phyloP scores from a whole-genome alignment of 2,113 vertebrate genomes.

The Emberiza fucata region DNA sequence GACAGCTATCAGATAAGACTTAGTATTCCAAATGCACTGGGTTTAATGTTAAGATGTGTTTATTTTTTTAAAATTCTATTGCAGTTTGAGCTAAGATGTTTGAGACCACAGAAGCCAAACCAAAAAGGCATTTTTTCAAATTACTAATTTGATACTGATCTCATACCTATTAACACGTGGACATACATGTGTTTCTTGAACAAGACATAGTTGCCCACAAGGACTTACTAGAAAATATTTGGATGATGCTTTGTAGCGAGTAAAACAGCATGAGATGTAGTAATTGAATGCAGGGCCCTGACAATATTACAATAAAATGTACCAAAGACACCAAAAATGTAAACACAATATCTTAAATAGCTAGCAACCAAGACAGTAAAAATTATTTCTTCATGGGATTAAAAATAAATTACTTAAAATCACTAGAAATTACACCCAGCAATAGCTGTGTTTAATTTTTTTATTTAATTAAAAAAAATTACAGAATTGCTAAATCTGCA shows the following conservation, averaged over 20 bases:
- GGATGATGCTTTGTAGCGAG: neutral
- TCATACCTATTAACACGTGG: neutral
- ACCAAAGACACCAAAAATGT: constrained; percentile 30
- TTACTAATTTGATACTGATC: neutral
- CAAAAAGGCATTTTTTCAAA: neutral
- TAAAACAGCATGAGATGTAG: constrained; percentile 26
- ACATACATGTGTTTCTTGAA: neutral
- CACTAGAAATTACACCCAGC: neutral
- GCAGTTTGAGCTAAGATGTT: neutral
- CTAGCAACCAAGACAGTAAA: neutral
- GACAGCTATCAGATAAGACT: neutral
- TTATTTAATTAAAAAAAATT: neutral
- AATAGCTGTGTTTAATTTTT: neutral
- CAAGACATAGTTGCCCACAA: neutral
- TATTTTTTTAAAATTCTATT: neutral
- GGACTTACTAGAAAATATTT: constrained; percentile 10
- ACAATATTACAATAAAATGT: constrained; percentile 31
- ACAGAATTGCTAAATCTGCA: neutral
- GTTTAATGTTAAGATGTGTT: neutral
- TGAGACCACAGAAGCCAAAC: neutral
- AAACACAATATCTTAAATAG: constrained; percentile 41
- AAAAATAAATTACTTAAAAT: constrained; percentile 45
- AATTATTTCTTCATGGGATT: constrained; percentile 40
- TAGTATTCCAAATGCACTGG: neutral
- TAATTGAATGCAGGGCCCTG: constrained; percentile 50